Base-by-base conservation (phyloP, 2,888 invertebrate species). In the Drosophila buzzatii region DNA sequence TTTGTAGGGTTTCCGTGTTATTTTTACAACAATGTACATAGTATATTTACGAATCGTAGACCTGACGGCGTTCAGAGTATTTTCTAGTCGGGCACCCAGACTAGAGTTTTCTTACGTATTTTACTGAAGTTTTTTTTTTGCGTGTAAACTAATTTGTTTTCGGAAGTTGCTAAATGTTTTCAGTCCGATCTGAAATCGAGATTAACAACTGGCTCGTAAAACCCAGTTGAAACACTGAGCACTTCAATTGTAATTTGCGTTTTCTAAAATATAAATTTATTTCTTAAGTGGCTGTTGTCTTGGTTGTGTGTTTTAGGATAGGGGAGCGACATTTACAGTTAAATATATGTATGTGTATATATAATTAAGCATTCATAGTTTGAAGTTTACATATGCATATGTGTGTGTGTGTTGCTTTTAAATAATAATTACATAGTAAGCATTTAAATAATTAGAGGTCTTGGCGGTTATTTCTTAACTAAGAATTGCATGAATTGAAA, bases 381-480 rank as follows among this genome's bases (percentile, higher is more conserved):
- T 31, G 35, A 41, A 41, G 51, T 68, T 59, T 39, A 56, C 51
- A 45, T 42, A 18, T 41, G 59, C 62, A 49, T 37, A 16, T 39
- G 53, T 37, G 10, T 31, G 51, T 51, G n/a, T 49, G 53, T 65
- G 52, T 55, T 44, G 57, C 35, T 62, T 63, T 53, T 37, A 71
- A 53, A 42, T 44, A 83, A 84, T 77, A 79, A 76, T 69, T 65
- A 76, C 57, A 76, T 73, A 73, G 72, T 77, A 72, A 62, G 66
- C 62, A 52, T 74, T 82, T 75, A 85, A 78, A 68, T 74, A 73
- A 87, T 82, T 71, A 81, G 85, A 85, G 90, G 90, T 86, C 73
- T 78, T 82, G 65, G 67, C 73, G 85, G 85, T 86, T 89, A 68
- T 76, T 67, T 76, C 70, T 78, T 75, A 70, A 39, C 73, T 68